Base-by-base conservation (phyloP, 2,888 invertebrate genomes). In the Allolobophora icterica region DNA sequence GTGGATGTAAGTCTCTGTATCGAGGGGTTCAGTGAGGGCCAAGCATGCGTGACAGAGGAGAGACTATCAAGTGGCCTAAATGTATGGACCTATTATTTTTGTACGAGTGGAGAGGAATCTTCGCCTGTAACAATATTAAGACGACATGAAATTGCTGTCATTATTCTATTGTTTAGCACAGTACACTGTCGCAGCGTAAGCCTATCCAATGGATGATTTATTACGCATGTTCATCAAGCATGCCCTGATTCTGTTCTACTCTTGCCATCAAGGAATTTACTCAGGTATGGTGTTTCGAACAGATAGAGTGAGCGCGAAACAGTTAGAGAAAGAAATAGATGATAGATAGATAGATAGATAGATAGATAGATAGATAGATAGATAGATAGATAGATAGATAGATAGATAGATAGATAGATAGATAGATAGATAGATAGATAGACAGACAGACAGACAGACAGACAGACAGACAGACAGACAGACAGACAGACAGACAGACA, bases 161-260 rank as follows among this genome's bases (percentile, higher is more conserved):
- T n/a, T 71, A 11, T 30, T 52, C 24, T 6, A 21, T 24, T 21
- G 52, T 52, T 52, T 21, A 52, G 19, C 52, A 24, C 19, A 21
- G 21, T 1, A 21, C 52, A 52, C 19, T 52, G 19, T 52, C 24
- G 21, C 19, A 6, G 52, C 52, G 21, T 52, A 52, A 52, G 21
- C 52, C 6, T 21, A 52, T 52, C 5, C 4, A 19, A 24, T 52
- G 52, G 52, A 52, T 52, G 52, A 42, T 42, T 42, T 42, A 42
- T 5, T 42, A 15, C 15, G 6, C 4, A 21, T 11, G 17, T 71
- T 2, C n/a, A n/a, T 30, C 15, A 17, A 30, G 17, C 11, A 71
- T 52, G 24, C n/a, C 71, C n/a, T 71, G 71, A 71, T 71, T 71
- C 71, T 71, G n/a, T n/a, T 71, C n/a, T 71, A n/a, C n/a, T n/a